phyloP scores from a whole-genome alignment of 2,888 invertebrate genomes.

The Heliconius hortense region DNA sequence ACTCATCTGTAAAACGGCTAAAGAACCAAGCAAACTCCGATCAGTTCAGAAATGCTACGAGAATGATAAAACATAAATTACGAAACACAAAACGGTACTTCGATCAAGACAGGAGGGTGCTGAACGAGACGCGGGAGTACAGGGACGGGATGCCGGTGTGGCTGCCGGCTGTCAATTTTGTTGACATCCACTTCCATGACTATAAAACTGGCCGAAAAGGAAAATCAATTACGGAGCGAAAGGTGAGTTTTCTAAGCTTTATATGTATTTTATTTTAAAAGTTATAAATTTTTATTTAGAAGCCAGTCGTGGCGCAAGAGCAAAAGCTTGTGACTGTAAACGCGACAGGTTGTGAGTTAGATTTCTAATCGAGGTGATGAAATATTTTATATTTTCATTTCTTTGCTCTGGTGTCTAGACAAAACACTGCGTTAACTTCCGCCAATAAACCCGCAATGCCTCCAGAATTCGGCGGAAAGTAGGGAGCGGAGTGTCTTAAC shows the following conservation, averaged over 20 bases:
- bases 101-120: conserved; percentile 57
- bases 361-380: no score
- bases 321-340: no score
- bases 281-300: no score
- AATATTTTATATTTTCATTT: no score
- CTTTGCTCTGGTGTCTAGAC: no score
- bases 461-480: no score
- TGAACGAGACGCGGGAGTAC: conserved; percentile 65
- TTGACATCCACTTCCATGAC: conserved; percentile 68
- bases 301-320: no score
- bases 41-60: conserved; percentile 62
- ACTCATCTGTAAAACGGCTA: conserved; percentile 52
- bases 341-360: no score
- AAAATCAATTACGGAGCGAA: conserved; percentile 61
- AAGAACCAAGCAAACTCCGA: conserved; percentile 54
- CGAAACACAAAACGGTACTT: conserved; percentile 66
- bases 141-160: conserved; percentile 69
- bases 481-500: no score
- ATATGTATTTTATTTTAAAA: background rate
- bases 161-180: conserved; percentile 73
- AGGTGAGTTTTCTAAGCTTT: conserved; percentile 58
- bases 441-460: no score
- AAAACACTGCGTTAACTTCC: no score
- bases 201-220: conserved; percentile 55
- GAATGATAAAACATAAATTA: conserved; percentile 66